Percentiles rank a stretch among this genome's conserved stretches.
These are phyloP conservation scores for Neotragus pygmaeus DNA, from an alignment of 2,113 vertebrate species.

Conservation along the genomic window DNA sequence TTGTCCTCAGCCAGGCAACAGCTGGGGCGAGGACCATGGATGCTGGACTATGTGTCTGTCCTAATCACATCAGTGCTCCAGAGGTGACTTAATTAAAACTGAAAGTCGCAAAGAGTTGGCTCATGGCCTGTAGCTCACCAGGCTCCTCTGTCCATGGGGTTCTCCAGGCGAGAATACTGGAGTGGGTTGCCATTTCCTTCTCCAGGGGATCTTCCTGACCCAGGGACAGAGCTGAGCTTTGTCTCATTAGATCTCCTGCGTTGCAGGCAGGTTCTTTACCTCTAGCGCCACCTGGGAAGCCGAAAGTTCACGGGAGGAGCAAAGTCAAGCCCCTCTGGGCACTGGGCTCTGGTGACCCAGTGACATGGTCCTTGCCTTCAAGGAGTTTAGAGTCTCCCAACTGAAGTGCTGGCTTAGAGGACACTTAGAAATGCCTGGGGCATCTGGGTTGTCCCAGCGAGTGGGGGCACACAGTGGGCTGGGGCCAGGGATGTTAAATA, in stretches of 20 bases:
- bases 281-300: neutral
- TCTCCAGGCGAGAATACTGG: neutral
- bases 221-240: neutral
- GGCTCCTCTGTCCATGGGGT: neutral
- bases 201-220: neutral
- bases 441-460: neutral
- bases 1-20: neutral
- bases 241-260: neutral
- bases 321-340: neutral
- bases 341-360: neutral
- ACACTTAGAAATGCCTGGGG: neutral
- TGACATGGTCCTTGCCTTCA: neutral
- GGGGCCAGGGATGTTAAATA: neutral
- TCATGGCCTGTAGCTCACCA: neutral
- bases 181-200: neutral
- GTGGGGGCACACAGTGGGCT: accelerated
- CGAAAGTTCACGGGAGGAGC: neutral
- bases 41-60: accelerated
- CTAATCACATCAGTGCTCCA: neutral
- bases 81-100: neutral
- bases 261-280: neutral
- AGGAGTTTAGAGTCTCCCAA: neutral
- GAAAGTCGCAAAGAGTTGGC: neutral
- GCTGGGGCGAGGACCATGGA: accelerated
- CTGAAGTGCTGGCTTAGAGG: neutral